A percentile compares a stretch with the other conserved stretches of the same genome.
phyloP scores from a whole-genome alignment of 2,797 vertebrate species.

The Aeoliscus strigatus region DNA sequence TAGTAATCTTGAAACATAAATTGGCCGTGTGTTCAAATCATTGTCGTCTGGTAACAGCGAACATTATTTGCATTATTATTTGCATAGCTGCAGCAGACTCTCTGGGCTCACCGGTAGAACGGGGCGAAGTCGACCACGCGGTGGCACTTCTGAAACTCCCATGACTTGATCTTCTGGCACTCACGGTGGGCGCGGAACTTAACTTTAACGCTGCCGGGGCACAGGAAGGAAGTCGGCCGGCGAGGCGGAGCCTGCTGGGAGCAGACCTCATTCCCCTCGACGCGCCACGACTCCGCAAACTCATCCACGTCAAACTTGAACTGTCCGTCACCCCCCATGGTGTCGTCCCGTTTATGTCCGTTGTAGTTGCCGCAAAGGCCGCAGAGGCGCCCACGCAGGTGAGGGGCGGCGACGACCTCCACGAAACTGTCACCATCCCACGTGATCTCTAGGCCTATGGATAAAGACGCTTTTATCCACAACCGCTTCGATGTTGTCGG shows the following conservation, averaged over 20 bases:
- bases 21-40: no score
- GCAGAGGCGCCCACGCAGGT: conserved; percentile 89
- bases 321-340: conserved; percentile 88
- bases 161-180: conserved; percentile 92
- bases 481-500: no score
- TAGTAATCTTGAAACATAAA: no score
- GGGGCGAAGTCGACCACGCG: conserved; percentile 85
- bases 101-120: conserved; percentile 83
- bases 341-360: conserved; percentile 91
- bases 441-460: conserved; percentile 90
- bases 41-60: no score
- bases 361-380: conserved; percentile 98
- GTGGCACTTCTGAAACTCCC: conserved; percentile 95
- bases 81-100: background rate
- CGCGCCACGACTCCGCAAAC: conserved; percentile 94
- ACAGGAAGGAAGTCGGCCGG: conserved; percentile 82
- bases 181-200: conserved; percentile 92
- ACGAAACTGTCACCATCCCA: conserved; percentile 99
- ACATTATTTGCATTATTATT: no score
- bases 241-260: conserved; percentile 70
- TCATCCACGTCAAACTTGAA: conserved; percentile 98
- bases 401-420: conserved; percentile 90
- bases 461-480: background rate
- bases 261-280: conserved; percentile 91
- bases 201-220: conserved; percentile 86